Evolutionary conservation across 2,797 vertebrate genomes (phyloP).

Genomic region (Cetoscarus ocellatus): DNA sequence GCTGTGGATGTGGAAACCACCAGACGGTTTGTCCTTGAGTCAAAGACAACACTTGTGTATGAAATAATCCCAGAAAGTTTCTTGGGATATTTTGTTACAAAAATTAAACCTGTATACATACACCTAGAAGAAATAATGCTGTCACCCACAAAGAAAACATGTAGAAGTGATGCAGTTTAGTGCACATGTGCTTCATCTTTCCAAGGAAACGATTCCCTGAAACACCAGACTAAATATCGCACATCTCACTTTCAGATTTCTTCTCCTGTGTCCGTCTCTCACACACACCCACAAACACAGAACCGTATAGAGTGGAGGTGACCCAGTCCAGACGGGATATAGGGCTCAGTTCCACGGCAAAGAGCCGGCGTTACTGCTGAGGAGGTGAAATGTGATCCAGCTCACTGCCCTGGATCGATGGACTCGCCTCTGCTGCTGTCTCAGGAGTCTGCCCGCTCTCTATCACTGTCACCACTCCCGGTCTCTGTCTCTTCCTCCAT

Average conservation of each 20-base stretch:
- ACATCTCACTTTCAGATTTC: constrained; percentile 12
- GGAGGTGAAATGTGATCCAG: constrained; percentile 75
- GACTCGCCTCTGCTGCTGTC: constrained; percentile 69
- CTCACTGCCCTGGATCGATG: constrained; percentile 80
- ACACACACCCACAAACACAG: constrained; percentile 34
- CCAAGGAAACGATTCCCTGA: not conserved
- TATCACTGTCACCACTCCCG: constrained; percentile 72
- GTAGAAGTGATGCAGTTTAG: not conserved
- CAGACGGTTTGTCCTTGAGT: too few species aligned
- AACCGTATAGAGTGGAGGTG: constrained; percentile 68
- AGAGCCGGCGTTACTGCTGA: constrained; percentile 72
- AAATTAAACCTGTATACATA: too few species aligned
- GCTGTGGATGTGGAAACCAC: too few species aligned
- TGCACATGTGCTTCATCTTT: not conserved
- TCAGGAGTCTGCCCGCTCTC: constrained; percentile 69
- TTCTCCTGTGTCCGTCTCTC: constrained; percentile 37
- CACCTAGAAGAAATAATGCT: too few species aligned
- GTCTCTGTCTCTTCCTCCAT: constrained; percentile 52
- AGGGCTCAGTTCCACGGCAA: constrained; percentile 70
- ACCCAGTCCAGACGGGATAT: constrained; percentile 77
- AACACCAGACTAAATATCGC: not conserved
- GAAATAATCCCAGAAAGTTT: too few species aligned
- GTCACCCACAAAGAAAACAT: not conserved
- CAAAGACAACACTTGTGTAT: too few species aligned
- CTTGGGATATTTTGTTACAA: too few species aligned